These are phyloP conservation scores for Hydrochoerus hydrochaeris DNA, from an alignment of 2,113 vertebrate species.

Conservation along the genomic window DNA sequence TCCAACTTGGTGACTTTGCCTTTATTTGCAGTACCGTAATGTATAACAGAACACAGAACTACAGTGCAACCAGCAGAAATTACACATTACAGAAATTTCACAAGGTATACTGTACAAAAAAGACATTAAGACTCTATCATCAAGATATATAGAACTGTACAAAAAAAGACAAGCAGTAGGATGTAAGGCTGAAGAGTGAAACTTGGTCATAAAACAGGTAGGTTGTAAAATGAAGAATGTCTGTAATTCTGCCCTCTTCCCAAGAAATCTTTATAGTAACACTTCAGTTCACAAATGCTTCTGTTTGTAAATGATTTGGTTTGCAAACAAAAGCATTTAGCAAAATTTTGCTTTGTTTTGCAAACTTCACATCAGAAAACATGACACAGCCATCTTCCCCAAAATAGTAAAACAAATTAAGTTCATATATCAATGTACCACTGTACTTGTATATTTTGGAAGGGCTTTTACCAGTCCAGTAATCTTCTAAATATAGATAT, in stretches of 20 bases:
- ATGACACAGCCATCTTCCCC: not conserved
- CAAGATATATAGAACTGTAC: not conserved
- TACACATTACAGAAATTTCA: not conserved
- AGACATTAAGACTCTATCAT: not conserved
- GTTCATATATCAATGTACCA: not conserved
- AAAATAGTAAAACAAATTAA: not conserved
- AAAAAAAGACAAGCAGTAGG: not conserved
- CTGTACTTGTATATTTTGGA: slow-evolving; percentile 15
- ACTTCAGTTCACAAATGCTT: not conserved
- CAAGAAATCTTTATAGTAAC: not conserved
- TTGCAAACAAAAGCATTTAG: not conserved
- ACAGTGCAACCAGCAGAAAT: not conserved
- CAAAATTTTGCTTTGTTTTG: not conserved
- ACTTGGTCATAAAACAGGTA: not conserved
- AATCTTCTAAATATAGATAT: slow-evolving; percentile 1
- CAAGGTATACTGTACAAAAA: not conserved
- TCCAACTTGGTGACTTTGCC: not conserved
- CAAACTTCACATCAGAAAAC: not conserved
- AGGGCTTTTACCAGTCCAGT: not conserved
- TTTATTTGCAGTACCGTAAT: not conserved
- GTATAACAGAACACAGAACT: not conserved
- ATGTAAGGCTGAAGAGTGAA: not conserved
- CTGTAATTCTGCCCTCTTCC: not conserved
- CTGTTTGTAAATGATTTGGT: not conserved
- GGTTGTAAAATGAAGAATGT: not conserved